Evolutionary conservation across 2,113 vertebrate species (phyloP).

Genomic region (Anser brachyrhynchus): DNA sequence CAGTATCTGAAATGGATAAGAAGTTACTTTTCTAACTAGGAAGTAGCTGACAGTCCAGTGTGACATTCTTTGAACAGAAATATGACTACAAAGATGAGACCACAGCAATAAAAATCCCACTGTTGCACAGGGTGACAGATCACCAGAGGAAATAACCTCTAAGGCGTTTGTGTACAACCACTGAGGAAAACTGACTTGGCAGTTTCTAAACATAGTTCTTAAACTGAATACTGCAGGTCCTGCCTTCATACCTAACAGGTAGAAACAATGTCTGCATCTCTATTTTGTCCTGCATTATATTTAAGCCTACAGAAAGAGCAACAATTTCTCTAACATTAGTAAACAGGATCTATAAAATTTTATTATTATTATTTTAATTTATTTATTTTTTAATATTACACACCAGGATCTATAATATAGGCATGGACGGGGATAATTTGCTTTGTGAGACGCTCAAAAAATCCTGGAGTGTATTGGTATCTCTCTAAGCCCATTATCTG

Average conservation of each 20-base stretch:
- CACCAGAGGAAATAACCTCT: neutral
- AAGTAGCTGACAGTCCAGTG: neutral
- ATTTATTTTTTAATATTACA: no score
- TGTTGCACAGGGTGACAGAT: neutral
- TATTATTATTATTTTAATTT: no score
- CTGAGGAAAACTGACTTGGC: neutral
- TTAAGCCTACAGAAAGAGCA: neutral
- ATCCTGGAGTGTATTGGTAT: fast-evolving
- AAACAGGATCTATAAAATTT: neutral
- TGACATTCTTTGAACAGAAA: neutral
- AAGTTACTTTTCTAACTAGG: fast-evolving
- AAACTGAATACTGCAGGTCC: neutral
- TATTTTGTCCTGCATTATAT: neutral
- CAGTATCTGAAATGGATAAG: neutral
- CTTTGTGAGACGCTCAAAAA: neutral
- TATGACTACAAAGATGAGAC: neutral
- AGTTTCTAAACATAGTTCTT: neutral
- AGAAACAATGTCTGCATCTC: fast-evolving
- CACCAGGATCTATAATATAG: neutral
- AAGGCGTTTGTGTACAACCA: neutral
- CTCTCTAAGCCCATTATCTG: neutral
- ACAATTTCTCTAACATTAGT: neutral
- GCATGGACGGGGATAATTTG: neutral
- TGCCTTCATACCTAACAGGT: neutral
- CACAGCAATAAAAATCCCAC: neutral